A percentile compares a stretch with the other conserved stretches of the same genome.
Evolutionary conservation across 2,888 invertebrate genomes (phyloP).

Genomic region (Euproctis similis): DNA sequence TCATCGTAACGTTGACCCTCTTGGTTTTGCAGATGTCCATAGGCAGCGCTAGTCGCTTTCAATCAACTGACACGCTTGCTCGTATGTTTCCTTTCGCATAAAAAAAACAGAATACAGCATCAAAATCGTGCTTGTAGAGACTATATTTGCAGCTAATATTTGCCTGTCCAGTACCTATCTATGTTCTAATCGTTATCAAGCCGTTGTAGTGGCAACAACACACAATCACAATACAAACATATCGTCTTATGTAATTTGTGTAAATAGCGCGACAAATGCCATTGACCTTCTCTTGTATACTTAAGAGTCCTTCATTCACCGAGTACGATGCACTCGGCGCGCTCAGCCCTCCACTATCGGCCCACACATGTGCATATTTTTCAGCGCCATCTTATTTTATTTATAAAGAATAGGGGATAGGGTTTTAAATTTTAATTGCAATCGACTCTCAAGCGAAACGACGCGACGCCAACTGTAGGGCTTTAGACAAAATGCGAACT

Average conservation of each 20-base stretch:
- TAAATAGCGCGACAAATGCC: conserved; percentile 48
- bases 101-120: too few relatives aligned
- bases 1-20: too few relatives aligned
- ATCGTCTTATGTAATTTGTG: conserved; percentile 57
- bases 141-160: conserved; percentile 21
- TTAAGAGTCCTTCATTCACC: conserved; percentile 62
- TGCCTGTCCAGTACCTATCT: conserved; percentile 8
- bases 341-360: conserved; percentile 52
- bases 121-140: too few relatives aligned
- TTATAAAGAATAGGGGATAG: conserved; percentile 40
- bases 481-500: too few relatives aligned
- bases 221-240: conserved; percentile 48
- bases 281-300: conserved; percentile 64
- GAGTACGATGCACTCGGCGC: conserved; percentile 60
- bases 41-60: too few relatives aligned
- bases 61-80: too few relatives aligned
- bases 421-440: conserved; percentile 16
- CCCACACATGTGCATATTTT: conserved; percentile 59
- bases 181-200: conserved; percentile 9
- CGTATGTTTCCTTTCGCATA: too few relatives aligned
- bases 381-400: conserved; percentile 38
- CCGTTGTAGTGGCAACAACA: conserved; percentile 28
- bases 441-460: conserved; percentile 22
- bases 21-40: too few relatives aligned
- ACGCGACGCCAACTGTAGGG: too few relatives aligned